phyloP scores from a whole-genome alignment of 2,797 vertebrate species.

The Takifugu ocellatus region DNA sequence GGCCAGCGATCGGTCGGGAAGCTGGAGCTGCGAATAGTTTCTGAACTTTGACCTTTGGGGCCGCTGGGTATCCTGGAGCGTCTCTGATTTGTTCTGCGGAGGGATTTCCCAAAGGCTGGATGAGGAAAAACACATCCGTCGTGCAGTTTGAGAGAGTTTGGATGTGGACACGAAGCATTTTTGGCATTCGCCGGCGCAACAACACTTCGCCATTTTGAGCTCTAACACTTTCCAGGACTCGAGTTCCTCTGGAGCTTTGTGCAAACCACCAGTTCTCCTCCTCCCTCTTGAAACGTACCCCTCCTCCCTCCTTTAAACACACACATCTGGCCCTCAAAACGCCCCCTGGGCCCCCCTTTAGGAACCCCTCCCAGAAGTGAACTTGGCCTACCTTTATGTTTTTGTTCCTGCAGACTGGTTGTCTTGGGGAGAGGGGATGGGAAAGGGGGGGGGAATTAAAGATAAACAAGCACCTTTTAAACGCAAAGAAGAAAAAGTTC shows the following conservation, averaged over 20 bases:
- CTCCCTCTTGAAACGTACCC: constrained; percentile 28
- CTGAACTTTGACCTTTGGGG: constrained; percentile 24
- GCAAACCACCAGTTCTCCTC: constrained; percentile 29
- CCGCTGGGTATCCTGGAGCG: too few relatives aligned
- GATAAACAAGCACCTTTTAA: constrained; percentile 58
- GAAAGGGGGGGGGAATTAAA: constrained; percentile 45
- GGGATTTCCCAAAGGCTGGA: background rate
- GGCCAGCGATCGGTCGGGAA: too few relatives aligned
- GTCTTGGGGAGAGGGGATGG: constrained; percentile 18
- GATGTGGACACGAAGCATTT: too few relatives aligned
- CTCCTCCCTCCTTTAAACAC: constrained; percentile 18
- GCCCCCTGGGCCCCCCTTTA: constrained; percentile 47
- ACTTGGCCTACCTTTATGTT: constrained; percentile 76
- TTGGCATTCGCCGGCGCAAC: too few relatives aligned
- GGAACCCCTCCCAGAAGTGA: constrained; percentile 69
- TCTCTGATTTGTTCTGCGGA: too few relatives aligned
- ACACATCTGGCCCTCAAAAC: constrained; percentile 74
- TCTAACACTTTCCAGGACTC: constrained; percentile 20
- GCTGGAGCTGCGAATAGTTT: background rate
- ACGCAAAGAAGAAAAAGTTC: constrained; percentile 52
- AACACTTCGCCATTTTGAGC: background rate
- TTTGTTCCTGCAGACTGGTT: constrained; percentile 65
- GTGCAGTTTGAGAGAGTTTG: too few relatives aligned
- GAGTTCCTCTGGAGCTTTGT: constrained; percentile 31
- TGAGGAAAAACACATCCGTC: too few relatives aligned